Conservation (phyloP, 2,797 vertebrate genomes). For the Pygocentrus nattereri region DNA sequence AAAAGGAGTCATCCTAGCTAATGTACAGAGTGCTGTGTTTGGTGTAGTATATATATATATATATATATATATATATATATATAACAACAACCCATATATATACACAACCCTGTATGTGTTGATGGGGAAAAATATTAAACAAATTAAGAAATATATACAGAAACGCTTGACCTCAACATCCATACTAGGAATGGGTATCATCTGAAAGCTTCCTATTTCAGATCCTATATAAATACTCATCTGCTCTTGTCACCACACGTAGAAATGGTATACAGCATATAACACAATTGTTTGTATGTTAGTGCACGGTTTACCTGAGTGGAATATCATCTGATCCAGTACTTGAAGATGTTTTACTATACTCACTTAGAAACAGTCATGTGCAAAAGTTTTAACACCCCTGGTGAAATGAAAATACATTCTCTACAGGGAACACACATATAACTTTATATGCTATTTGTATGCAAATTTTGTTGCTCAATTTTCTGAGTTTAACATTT, state of each 20-base stretch:
- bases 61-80: no score
- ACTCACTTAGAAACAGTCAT: no score
- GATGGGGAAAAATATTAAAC: background rate
- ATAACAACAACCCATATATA: background rate
- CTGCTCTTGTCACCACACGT: background rate
- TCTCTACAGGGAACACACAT: no score
- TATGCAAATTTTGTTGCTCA: no score
- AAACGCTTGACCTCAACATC: constrained; percentile 12
- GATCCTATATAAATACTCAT: background rate
- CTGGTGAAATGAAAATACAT: no score
- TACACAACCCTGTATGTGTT: background rate
- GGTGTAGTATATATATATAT: no score
- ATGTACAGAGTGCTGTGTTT: background rate
- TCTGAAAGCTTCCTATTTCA: constrained; percentile 22
- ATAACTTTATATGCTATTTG: no score
- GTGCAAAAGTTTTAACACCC: no score
- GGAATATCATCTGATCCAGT: no score
- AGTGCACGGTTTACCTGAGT: no score
- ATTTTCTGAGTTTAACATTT: background rate
- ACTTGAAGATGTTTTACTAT: no score
- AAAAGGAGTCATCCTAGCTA: background rate
- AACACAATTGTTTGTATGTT: no score
- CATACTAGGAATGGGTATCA: constrained; percentile 5
- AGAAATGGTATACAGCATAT: constrained; percentile 4
- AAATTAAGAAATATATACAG: background rate